A percentile compares a stretch with the other conserved stretches of the same genome.
Evolutionary conservation across 2,797 vertebrate genomes (phyloP).

Genomic region (Philypnodon macrostomus): DNA sequence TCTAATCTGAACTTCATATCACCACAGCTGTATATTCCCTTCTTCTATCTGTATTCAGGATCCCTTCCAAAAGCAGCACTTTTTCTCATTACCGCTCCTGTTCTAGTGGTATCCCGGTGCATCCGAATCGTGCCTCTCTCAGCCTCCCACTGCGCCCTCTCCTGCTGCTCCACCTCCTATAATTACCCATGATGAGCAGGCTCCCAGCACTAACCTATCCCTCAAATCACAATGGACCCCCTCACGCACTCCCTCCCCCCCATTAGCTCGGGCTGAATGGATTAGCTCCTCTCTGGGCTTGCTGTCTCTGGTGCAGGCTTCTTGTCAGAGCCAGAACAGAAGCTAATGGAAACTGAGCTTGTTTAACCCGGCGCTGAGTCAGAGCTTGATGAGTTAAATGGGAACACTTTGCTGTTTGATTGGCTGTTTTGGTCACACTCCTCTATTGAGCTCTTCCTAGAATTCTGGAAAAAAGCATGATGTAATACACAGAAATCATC

Average conservation of each 20-base stretch:
- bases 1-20: too few relatives aligned
- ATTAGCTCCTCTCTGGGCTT: conserved; percentile 67
- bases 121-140: conserved; percentile 54
- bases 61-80: conserved; percentile 32
- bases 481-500: too few relatives aligned
- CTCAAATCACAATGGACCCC: conserved; percentile 75
- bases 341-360: conserved; percentile 69
- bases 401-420: conserved; percentile 41
- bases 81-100: conserved; percentile 42
- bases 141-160: conserved; percentile 58
- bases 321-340: conserved; percentile 60
- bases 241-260: conserved; percentile 65
- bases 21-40: conserved; percentile 4
- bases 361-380: conserved; percentile 69
- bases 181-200: conserved; percentile 77
- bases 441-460: too few relatives aligned
- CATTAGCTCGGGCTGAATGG: conserved; percentile 73
- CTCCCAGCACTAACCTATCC: conserved; percentile 74
- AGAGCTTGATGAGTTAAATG: conserved; percentile 57
- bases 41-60: conserved; percentile 22
- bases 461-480: too few relatives aligned
- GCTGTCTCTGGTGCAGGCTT: conserved; percentile 31
- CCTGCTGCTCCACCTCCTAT: conserved; percentile 69
- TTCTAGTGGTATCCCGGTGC: conserved; percentile 36
- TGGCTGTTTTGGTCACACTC: too few relatives aligned